Conservation (phyloP, 1,140 invertebrate species). For the Polypedilum pembai region DNA sequence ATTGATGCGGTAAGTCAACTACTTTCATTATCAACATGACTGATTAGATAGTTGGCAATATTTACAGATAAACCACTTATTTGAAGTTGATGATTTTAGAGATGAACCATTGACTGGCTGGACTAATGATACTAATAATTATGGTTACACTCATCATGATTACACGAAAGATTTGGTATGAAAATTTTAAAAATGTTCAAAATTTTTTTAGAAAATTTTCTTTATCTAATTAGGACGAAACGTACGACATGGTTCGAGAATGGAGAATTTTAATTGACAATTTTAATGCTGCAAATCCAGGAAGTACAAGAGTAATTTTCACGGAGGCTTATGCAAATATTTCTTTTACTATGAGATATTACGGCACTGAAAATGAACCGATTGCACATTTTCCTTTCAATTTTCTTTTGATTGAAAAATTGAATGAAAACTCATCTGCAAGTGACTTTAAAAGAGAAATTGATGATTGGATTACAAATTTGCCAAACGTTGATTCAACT, state of each 20-base stretch:
- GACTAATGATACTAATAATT: constrained; percentile 44
- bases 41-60: background rate
- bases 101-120: constrained; percentile 46
- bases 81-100: constrained; percentile 46
- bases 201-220: constrained; percentile 37
- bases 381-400: constrained; percentile 55
- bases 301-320: constrained; percentile 50
- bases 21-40: constrained; percentile 17
- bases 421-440: constrained; percentile 42
- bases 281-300: constrained; percentile 43
- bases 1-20: constrained; percentile 47
- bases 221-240: constrained; percentile 42
- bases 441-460: constrained; percentile 43
- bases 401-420: constrained; percentile 47
- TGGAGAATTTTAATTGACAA: constrained; percentile 57
- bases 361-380: constrained; percentile 46
- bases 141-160: constrained; percentile 49
- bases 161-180: constrained; percentile 48
- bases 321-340: constrained; percentile 50
- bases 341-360: constrained; percentile 47
- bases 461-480: constrained; percentile 45
- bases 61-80: constrained; percentile 43
- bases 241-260: constrained; percentile 53
- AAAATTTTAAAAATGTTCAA: background rate
- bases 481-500: constrained; percentile 40